Evolutionary conservation across 2,113 vertebrate species (phyloP), one percentile per base, ranked within the genome.

Genomic region (Passerina amoena): DNA sequence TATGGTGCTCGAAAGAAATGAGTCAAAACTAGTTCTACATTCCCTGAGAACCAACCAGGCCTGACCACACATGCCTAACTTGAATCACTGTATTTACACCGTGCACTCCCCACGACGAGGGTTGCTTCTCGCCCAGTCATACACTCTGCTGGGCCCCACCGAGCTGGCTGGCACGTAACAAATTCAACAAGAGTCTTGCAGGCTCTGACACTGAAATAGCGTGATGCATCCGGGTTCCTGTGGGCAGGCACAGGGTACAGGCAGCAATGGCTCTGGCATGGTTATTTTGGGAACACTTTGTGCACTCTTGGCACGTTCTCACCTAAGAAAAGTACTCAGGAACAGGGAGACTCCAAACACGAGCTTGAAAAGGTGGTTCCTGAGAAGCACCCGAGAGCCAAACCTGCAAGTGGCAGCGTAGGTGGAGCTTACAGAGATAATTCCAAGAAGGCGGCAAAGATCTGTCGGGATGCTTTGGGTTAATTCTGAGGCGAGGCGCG

Each of bases 401-500:
- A 44, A 53, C 10, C 45, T 18, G 40, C 40, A 9, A 25, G 6
- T 37, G 13, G 28, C n/a, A 56, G 28, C 0, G 23, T 31, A 9
- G 35, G 33, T 9, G 65, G 23, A 21, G 38, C 35, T 12, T 4
- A 5, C 5, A 14, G 21, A 8, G 7, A 19, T 20, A 11, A 25
- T 12, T 17, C 7, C 11, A 9, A 28, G 15, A 17, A 1, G 9
- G 5, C 31, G 30, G 30, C 8, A 27, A 12, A 12, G 33, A 45
- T 12, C 33, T 45, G 14, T 27, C 38, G 21, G 37, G 50, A 16
- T 3, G 72, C 10, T 38, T 7, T 15, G n/a, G n/a, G 23, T 21
- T 44, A 53, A 17, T 0, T 5, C 9, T 0, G n/a, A 57, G 33
- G 42, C 0, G 40, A 45, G 42, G 23, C 6, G n/a, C 22, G 0